phyloP scores from a whole-genome alignment of 2,113 vertebrate genomes.

The Acrocephalus kingi region DNA sequence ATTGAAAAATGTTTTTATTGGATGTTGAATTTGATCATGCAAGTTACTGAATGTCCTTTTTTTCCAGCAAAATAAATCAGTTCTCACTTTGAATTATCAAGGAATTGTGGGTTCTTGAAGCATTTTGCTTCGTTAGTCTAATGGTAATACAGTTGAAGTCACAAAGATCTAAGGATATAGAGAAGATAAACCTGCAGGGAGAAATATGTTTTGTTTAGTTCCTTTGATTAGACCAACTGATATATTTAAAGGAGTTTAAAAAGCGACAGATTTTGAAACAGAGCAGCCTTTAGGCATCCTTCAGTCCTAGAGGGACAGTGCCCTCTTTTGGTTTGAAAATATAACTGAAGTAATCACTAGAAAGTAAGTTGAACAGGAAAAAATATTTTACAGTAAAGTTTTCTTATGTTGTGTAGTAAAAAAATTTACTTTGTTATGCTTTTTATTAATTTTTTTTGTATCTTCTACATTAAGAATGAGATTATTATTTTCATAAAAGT shows the following conservation, averaged over 20 bases:
- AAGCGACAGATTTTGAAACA: neutral
- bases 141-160: neutral
- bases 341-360: neutral
- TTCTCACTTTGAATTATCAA: neutral
- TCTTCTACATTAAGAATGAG: neutral
- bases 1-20: neutral
- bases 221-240: neutral
- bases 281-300: neutral
- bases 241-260: neutral
- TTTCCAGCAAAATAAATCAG: neutral
- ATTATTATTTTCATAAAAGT: neutral
- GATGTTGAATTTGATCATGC: neutral
- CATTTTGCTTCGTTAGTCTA: neutral
- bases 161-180: neutral
- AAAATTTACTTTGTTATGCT: neutral
- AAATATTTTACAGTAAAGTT: neutral
- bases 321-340: constrained; percentile 56
- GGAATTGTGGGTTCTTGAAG: neutral
- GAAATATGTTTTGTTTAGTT: neutral
- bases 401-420: neutral
- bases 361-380: neutral
- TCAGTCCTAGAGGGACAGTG: neutral
- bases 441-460: neutral
- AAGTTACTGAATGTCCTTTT: neutral
- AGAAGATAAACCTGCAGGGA: neutral